Base-by-base conservation (phyloP, 2,888 invertebrate genomes). In the Lumbricus terrestris region DNA sequence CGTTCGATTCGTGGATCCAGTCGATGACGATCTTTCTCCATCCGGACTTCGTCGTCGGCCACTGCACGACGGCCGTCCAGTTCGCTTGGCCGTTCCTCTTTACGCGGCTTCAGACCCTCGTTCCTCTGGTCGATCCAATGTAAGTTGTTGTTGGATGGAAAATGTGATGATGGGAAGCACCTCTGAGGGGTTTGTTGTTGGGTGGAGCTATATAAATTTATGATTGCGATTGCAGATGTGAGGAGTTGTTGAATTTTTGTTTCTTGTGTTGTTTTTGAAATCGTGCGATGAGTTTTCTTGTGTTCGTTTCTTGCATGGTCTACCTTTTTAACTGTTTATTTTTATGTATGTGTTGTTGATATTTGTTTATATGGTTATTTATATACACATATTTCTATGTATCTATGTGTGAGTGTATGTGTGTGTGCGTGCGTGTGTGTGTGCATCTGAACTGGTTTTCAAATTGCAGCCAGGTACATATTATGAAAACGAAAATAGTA, bases 61-160 rank as follows among this genome's bases (percentile, higher is more conserved):
- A 96, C 69, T 99, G 98, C 94, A 97, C 98, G 0, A 96, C 97
- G 38, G 97, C 98, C 2, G 96, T 98, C 0, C 96, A 97, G 88
- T 97, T 98, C 94, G 97, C 98, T 6, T 99, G 99, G 99, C 98
- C 99, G 0, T 97, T 98, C 47, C 92, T 93, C 88, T 98, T 97
- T 95, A 97, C 97, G 0, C 96, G 99, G 92, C 96, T 99, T 90
- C 98, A 97, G 93, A 97, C 98, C 0, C 96, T 99, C 5, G 98
- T 97, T 95, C 90, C 90, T 13, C 97, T 98, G 90, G 97, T 99
- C 33, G 99, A 99, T 96, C 99, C 96, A 18, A 95, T 94, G 95
- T 95, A 92, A 92, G 94, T 93, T 6, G 47, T 38, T 40, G n/a
- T 23, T 82, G 54, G 0, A 85, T 88, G 16, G 18, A 47, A 23